These are phyloP conservation scores for Bryconaethiops microstoma DNA, from an alignment of 2,797 vertebrate species.

Conservation along the genomic window DNA sequence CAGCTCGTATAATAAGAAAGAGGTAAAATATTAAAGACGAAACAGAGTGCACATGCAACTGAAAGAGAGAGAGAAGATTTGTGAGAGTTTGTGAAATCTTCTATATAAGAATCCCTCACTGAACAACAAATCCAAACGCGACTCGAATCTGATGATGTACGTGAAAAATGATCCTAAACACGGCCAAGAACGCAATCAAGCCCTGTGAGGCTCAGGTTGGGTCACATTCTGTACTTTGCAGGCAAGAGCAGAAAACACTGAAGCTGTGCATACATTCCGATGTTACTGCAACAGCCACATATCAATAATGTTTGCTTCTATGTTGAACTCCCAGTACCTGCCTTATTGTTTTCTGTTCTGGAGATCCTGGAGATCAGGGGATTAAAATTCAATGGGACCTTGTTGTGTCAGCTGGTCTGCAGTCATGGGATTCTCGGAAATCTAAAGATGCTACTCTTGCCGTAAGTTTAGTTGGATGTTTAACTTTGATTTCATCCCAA, in stretches of 20 bases:
- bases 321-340: neutral
- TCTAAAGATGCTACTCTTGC: slow-evolving; percentile 11
- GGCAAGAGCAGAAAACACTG: neutral
- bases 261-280: neutral
- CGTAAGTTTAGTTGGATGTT: slow-evolving; percentile 16
- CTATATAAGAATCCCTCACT: no score
- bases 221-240: no score
- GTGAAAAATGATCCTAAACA: no score
- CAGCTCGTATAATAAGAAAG: no score
- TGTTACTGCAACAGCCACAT: neutral
- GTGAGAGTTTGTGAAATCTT: no score
- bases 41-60: no score
- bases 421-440: slow-evolving; percentile 15
- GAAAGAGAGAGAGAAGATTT: no score
- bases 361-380: slow-evolving; percentile 5
- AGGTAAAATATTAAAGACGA: no score
- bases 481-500: neutral
- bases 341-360: slow-evolving; percentile 18
- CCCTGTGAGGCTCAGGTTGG: no score
- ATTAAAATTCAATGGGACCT: slow-evolving; percentile 25
- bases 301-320: neutral
- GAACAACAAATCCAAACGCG: no score
- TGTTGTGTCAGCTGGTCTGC: slow-evolving; percentile 8
- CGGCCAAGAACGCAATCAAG: no score
- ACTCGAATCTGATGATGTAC: no score